Conservation (phyloP, 1,140 invertebrate species). For the Monomorium pharaonis region DNA sequence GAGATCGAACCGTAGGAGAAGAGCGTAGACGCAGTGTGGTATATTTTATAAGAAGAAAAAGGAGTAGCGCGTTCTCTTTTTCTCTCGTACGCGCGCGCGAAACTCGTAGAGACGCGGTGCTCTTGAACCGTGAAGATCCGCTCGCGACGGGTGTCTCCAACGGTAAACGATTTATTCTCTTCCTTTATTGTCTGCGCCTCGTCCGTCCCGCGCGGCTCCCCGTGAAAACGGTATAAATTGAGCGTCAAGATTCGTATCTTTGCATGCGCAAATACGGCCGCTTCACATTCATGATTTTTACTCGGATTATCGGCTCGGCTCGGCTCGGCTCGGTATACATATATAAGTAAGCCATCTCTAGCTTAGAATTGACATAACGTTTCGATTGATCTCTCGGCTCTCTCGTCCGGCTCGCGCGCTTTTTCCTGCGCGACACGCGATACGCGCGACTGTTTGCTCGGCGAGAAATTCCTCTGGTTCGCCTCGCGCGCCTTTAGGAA, state of each 20-base stretch:
- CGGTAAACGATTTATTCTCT: conserved; percentile 72
- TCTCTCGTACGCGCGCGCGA: not conserved
- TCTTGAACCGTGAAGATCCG: conserved; percentile 67
- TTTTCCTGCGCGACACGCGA: not conserved
- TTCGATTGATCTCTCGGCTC: conserved; percentile 17
- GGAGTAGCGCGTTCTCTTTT: not conserved
- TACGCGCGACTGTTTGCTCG: not conserved
- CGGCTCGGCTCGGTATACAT: too few species aligned
- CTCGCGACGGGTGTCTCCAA: conserved; percentile 65
- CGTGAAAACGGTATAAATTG: conserved; percentile 50
- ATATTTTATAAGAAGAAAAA: conserved; percentile 71
- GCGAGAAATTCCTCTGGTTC: not conserved
- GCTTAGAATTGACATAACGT: not conserved
- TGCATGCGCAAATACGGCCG: not conserved
- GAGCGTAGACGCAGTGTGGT: conserved; percentile 56
- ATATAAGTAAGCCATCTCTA: not conserved
- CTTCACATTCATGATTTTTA: not conserved
- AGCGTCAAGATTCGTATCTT: conserved; percentile 43
- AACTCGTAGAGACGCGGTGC: conserved; percentile 34
- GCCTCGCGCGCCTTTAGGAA: not conserved
- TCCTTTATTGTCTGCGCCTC: conserved; percentile 24
- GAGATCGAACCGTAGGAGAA: conserved; percentile 22
- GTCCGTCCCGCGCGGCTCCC: not conserved
- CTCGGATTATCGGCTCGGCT: conserved; percentile 1
- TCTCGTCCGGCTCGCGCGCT: not conserved